Evolutionary conservation across 92 coral and sea anemone genomes (phyloP).

Genomic region (Actinostola sp.): DNA sequence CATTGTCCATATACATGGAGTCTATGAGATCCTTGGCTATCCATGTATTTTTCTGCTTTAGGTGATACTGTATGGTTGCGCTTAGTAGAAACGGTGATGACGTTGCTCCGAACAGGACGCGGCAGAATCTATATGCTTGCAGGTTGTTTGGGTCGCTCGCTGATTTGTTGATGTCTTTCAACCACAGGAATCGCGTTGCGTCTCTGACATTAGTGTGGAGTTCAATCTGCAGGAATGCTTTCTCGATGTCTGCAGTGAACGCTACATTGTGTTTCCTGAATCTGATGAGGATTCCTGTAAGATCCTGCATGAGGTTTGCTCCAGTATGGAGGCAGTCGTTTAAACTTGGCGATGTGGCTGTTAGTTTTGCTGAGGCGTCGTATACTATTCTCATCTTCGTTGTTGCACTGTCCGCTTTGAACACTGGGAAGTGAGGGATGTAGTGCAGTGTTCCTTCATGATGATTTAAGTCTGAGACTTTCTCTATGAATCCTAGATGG

Average conservation of each 20-base stretch:
- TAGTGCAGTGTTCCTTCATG: slow-evolving; percentile 42
- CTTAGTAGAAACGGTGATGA: slow-evolving; percentile 51
- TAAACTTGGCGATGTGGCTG: slow-evolving; percentile 17
- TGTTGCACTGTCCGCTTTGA: slow-evolving; percentile 51
- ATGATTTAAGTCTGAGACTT: slow-evolving; percentile 13
- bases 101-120: slow-evolving; percentile 58
- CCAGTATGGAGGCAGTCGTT: slow-evolving; percentile 44
- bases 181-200: slow-evolving; percentile 30
- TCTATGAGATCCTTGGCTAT: slow-evolving; percentile 33
- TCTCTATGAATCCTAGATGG: slow-evolving; percentile 44
- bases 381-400: slow-evolving; percentile 48
- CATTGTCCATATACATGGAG: slow-evolving; percentile 52
- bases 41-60: slow-evolving; percentile 18
- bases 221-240: slow-evolving; percentile 41
- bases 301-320: slow-evolving; percentile 30
- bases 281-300: slow-evolving; percentile 27
- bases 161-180: slow-evolving; percentile 31
- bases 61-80: slow-evolving; percentile 59
- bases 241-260: slow-evolving; percentile 39
- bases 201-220: slow-evolving; percentile 18
- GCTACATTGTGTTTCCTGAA: slow-evolving; percentile 36
- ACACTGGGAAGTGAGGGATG: slow-evolving; percentile 56
- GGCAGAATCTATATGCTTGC: slow-evolving; percentile 36
- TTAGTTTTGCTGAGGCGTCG: slow-evolving; percentile 36
- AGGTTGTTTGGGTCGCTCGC: slow-evolving; percentile 8